Evolutionary conservation across 2,113 vertebrate genomes (phyloP), one percentile per base, ranked within the genome.

Genomic region (Saccopteryx bilineata): DNA sequence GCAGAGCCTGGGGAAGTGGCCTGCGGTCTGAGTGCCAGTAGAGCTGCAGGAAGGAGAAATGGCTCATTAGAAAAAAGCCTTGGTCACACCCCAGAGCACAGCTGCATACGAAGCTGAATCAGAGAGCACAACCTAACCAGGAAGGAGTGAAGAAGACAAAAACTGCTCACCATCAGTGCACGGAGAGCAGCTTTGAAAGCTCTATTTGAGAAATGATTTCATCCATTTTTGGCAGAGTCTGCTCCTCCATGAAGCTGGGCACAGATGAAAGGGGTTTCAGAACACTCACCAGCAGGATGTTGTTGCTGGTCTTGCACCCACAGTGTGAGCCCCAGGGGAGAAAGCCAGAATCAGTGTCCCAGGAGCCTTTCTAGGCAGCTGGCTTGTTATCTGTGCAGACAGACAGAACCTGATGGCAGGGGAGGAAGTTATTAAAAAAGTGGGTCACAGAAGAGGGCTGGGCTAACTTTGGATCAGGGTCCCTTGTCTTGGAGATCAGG

Each of bases 51-150:
- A 91, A 91, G 46, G n/a, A 95, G 86, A 87, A 87, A n/a, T 14
- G 85, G 95, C 74, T 91, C 82, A 31, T 96, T 88, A 89, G 86
- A 68, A 75, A 75, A 9, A 78, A 17, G 19, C 56, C 23, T 4
- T 26, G 23, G 76, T 66, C 68, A 90, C 75, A 74, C 18, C 82
- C 69, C 9, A 19, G 66, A 90, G 87, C 81, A 76, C 72, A 52
- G 81, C 56, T 50, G 84, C 94, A 28, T 58, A 71, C 76, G 94
- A 52, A 26, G 82, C 82, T 91, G 97, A 94, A 91, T 96, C 96
- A 97, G 94, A 72, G 65, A 65, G 74, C 31, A n/a, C 80, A 58
- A 46, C n/a, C 78, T 61, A 83, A 61, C 71, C 63, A 3, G 4
- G 50, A 33, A 86, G 86, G 28, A 21, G 56, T 50, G 24, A 3